These are phyloP conservation scores for Pluvianellus socialis DNA, from an alignment of 2,113 vertebrate species.

Conservation along the genomic window DNA sequence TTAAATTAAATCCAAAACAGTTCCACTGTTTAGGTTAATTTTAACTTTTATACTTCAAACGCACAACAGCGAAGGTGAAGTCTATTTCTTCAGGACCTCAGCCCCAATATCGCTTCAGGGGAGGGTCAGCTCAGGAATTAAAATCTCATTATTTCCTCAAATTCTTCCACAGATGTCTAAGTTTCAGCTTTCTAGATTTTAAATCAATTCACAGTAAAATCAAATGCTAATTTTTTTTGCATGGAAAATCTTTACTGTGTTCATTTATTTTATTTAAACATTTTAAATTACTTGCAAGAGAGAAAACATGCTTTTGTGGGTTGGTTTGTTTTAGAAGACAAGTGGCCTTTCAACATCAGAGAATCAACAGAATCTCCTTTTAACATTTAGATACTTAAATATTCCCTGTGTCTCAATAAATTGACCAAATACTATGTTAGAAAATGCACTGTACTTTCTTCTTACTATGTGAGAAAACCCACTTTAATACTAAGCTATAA, in stretches of 20 bases:
- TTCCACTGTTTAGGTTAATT: not conserved
- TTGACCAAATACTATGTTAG: fast-evolving
- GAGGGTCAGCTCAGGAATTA: not conserved
- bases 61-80: fast-evolving
- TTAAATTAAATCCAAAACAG: not conserved
- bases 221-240: not conserved
- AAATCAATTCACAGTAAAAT: not conserved
- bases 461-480: not conserved
- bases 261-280: not conserved
- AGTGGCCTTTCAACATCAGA: not conserved
- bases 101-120: not conserved
- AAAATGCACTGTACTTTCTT: not conserved
- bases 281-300: not conserved
- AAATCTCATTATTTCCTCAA: not conserved
- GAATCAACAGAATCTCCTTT: not conserved
- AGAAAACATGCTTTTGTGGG: not conserved
- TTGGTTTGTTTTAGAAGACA: not conserved
- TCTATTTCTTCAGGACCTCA: not conserved
- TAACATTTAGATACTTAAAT: not conserved
- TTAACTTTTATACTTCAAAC: not conserved
- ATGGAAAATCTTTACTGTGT: not conserved
- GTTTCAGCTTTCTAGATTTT: not conserved
- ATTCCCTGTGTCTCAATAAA: not conserved
- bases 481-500: not conserved
- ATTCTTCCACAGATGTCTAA: not conserved